A percentile compares a stretch with the other conserved stretches of the same genome.
Evolutionary conservation across 2,113 vertebrate genomes (phyloP).

Genomic region (Echinops telfairi): DNA sequence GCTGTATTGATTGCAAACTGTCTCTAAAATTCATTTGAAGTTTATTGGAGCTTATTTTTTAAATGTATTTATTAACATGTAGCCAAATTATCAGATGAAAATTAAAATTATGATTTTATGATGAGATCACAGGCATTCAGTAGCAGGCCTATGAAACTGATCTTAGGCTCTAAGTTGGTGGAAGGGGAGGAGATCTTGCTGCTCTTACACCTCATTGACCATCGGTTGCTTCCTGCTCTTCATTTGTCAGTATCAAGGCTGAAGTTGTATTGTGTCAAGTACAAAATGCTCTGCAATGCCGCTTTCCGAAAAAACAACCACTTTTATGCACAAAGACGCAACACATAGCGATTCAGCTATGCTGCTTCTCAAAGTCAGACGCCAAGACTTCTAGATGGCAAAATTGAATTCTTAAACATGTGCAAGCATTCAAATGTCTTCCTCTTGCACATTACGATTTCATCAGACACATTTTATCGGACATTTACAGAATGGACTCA

Average conservation of each 20-base stretch:
- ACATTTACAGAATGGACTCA: neutral
- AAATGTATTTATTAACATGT: conserved; percentile 12
- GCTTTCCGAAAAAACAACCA: conserved; percentile 6
- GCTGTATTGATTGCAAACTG: neutral
- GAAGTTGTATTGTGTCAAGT: neutral
- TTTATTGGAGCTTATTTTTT: conserved; percentile 31
- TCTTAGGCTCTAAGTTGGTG: neutral
- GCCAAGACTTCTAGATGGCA: conserved; percentile 56
- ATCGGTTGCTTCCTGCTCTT: neutral
- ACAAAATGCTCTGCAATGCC: neutral
- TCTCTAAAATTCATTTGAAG: conserved; percentile 45
- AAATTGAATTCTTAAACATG: conserved; percentile 56
- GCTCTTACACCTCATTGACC: neutral
- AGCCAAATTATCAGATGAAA: conserved; percentile 2
- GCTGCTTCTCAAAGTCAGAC: neutral
- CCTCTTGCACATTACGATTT: conserved; percentile 9
- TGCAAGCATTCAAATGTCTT: neutral
- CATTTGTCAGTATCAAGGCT: neutral
- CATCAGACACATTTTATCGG: conserved; percentile 17
- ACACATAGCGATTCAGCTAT: neutral
- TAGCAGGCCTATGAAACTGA: neutral
- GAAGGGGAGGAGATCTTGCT: neutral
- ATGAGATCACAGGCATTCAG: neutral
- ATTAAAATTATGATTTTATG: conserved; percentile 49
- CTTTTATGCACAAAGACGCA: neutral